These are phyloP conservation scores for Rhinogobio ventralis DNA, from an alignment of 2,797 vertebrate genomes.

Conservation along the genomic window DNA sequence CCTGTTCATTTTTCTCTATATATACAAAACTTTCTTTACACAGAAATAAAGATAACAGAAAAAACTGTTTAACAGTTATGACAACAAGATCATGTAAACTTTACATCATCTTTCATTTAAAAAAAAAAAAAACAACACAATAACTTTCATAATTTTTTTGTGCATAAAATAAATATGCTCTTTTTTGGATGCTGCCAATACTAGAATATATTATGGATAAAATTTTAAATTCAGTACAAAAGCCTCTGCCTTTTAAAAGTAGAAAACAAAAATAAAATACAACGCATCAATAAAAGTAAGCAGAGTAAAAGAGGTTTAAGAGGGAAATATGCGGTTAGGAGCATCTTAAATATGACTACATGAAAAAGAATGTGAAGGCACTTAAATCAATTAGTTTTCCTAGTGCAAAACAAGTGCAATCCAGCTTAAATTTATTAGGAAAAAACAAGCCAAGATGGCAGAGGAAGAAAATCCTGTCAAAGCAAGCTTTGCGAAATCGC, in stretches of 20 bases:
- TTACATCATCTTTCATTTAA: conserved; percentile 70
- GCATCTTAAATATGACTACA: conserved; percentile 55
- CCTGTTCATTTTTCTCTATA: conserved; percentile 56
- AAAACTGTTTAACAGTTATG: conserved; percentile 80
- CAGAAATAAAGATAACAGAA: conserved; percentile 67
- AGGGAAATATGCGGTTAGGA: conserved; percentile 40
- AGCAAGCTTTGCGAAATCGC: conserved; percentile 26
- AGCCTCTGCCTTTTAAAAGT: conserved; percentile 64
- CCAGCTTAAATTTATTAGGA: conserved; percentile 47
- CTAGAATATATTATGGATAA: conserved; percentile 74
- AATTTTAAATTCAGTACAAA: conserved; percentile 75
- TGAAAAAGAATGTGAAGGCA: conserved; percentile 62
- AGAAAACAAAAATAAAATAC: conserved; percentile 58
- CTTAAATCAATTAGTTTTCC: conserved; percentile 61
- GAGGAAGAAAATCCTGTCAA: conserved; percentile 48
- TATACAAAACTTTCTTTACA: conserved; percentile 67
- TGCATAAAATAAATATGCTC: conserved; percentile 81
- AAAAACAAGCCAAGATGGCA: conserved; percentile 36
- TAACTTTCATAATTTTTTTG: conserved; percentile 66
- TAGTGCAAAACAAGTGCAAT: conserved; percentile 64
- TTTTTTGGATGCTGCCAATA: conserved; percentile 81
- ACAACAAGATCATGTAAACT: conserved; percentile 74
- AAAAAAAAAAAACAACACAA: conserved; percentile 52
- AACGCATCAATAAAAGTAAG: conserved; percentile 49
- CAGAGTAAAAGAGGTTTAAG: conserved; percentile 37